A percentile compares a stretch with the other conserved stretches of the same genome.
Evolutionary conservation across 2,113 vertebrate species (phyloP).

Genomic region (Aegithalos caudatus): DNA sequence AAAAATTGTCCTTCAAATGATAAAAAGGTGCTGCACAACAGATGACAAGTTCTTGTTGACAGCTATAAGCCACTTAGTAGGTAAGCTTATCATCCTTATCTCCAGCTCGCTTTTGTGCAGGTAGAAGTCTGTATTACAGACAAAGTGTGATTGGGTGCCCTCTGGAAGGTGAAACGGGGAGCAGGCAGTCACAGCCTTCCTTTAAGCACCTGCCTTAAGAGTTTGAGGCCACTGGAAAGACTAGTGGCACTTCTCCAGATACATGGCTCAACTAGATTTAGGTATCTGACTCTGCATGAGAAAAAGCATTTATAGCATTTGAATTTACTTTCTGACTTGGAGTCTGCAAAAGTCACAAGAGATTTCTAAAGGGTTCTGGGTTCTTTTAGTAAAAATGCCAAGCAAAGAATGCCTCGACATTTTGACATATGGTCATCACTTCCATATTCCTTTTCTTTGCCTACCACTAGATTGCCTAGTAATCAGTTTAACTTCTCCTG

Average conservation of each 20-base stretch:
- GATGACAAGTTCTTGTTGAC: not conserved
- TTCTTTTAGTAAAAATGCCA: not conserved
- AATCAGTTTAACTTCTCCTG: not conserved
- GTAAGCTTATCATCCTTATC: slow-evolving; percentile 29
- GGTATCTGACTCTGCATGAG: not conserved
- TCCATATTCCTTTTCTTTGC: not conserved
- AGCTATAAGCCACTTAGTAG: slow-evolving; percentile 10
- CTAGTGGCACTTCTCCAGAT: not conserved
- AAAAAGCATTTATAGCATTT: not conserved
- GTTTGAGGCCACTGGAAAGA: not conserved
- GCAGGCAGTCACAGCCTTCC: not conserved
- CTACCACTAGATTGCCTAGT: not conserved
- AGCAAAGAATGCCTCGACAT: not conserved
- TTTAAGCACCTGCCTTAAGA: not conserved
- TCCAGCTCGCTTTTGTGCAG: not conserved
- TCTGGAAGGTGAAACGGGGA: not conserved
- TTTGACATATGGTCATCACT: not conserved
- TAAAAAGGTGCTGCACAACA: not conserved
- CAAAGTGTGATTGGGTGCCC: not conserved
- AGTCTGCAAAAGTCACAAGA: not conserved
- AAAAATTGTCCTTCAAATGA: not conserved
- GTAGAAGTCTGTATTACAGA: not conserved
- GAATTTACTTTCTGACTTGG: not conserved
- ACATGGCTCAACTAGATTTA: not conserved
- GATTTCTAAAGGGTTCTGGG: not conserved